A percentile compares a stretch with the other conserved stretches of the same genome.
These are phyloP conservation scores for Tympanoctomys barrerae DNA, from an alignment of 2,797 vertebrate species.

Conservation along the genomic window DNA sequence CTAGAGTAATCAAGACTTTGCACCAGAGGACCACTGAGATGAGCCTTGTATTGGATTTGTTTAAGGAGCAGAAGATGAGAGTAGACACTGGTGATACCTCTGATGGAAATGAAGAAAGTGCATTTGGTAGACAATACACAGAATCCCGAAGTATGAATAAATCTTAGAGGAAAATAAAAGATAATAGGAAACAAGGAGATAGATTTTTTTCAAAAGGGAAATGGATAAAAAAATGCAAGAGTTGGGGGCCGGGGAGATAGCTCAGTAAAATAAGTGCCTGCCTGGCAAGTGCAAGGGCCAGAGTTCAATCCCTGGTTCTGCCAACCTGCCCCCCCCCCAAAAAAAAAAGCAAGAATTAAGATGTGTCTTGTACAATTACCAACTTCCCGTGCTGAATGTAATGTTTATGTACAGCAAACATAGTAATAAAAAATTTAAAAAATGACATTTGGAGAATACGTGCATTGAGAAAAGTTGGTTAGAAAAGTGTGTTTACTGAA, in stretches of 20 bases:
- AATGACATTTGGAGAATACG: background rate
- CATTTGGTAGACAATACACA: background rate
- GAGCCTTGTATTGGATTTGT: background rate
- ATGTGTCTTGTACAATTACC: background rate
- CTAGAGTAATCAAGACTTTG: background rate
- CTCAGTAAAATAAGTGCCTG: no score
- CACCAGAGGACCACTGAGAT: background rate
- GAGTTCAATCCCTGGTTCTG: no score
- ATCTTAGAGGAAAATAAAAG: background rate
- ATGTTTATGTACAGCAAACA: background rate
- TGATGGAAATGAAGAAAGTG: background rate
- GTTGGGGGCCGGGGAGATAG: no score
- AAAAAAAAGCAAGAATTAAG: background rate
- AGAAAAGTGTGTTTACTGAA: background rate
- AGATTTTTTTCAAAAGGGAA: background rate
- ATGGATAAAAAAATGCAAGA: background rate
- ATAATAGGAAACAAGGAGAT: background rate
- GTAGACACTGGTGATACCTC: background rate
- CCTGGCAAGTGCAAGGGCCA: no score
- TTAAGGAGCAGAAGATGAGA: background rate
- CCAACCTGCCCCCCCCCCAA: no score
- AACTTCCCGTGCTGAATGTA: background rate
- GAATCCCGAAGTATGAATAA: background rate
- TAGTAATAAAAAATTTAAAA: background rate
- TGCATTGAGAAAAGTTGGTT: conserved; percentile 24